Percentiles rank a stretch among this genome's conserved stretches.
phyloP scores from a whole-genome alignment of 1,140 invertebrate species.

The Diorhabda elongata region DNA sequence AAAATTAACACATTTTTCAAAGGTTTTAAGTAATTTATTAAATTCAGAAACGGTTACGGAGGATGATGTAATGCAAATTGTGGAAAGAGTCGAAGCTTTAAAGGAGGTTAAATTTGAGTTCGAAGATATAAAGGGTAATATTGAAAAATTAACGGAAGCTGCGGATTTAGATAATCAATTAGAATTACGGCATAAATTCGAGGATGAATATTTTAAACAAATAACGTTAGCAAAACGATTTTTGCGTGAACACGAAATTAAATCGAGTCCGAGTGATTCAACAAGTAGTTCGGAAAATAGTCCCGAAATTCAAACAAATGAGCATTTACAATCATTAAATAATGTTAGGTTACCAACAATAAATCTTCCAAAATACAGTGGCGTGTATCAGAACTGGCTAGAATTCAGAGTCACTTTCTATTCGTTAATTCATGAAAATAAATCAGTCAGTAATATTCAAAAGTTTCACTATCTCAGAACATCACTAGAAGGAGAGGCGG shows the following conservation, averaged over 20 bases:
- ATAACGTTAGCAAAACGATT: conserved; percentile 16
- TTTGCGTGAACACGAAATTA: conserved; percentile 6
- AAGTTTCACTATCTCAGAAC: conserved; percentile 40
- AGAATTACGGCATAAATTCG: conserved; percentile 8
- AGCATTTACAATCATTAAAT: not conserved
- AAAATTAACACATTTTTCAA: conserved; percentile 17
- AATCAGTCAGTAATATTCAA: conserved; percentile 26
- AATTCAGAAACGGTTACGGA: not conserved
- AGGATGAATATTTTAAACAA: conserved; percentile 8
- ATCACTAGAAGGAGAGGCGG: conserved; percentile 33
- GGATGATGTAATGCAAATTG: conserved; percentile 1
- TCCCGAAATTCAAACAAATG: conserved; percentile 4
- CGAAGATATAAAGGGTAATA: conserved; percentile 10
- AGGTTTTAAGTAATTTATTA: conserved; percentile 5
- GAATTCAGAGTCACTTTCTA: not conserved
- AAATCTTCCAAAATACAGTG: not conserved
- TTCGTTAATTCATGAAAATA: no score
- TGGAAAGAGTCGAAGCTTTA: conserved; percentile 7
- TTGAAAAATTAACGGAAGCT: conserved; percentile 8
- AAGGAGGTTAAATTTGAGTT: conserved; percentile 6
- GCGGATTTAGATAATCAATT: conserved; percentile 7
- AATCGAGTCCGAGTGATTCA: conserved; percentile 3
- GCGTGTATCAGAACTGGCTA: not conserved
- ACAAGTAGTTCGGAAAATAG: not conserved
- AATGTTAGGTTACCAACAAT: no score